These are phyloP conservation scores for Smittia aterrima DNA, from an alignment of 2,888 invertebrate species.

Conservation along the genomic window DNA sequence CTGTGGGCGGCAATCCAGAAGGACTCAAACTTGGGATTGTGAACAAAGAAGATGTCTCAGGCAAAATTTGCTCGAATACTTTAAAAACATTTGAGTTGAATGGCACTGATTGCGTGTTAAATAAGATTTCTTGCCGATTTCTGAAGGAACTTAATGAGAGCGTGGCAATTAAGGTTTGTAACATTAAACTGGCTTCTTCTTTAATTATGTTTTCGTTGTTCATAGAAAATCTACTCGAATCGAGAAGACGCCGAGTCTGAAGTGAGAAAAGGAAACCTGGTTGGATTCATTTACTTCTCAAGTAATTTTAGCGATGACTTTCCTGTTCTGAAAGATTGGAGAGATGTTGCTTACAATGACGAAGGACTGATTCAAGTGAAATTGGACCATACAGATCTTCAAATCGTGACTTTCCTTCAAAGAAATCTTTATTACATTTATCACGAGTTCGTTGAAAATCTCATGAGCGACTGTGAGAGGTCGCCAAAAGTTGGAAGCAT, in stretches of 20 bases:
- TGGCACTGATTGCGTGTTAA: constrained; percentile 52
- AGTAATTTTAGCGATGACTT: constrained; percentile 65
- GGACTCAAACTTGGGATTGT: neutral
- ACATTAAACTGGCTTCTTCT: no score
- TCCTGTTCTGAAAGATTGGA: constrained; percentile 40
- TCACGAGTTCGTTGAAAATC: constrained; percentile 59
- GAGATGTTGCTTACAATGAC: neutral
- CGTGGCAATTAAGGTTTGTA: constrained; percentile 49
- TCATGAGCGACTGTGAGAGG: constrained; percentile 61
- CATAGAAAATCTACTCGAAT: neutral
- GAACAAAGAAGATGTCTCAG: neutral
- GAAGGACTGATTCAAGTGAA: neutral
- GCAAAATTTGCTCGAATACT: constrained; percentile 49
- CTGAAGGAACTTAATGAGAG: constrained; percentile 56
- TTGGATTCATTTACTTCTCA: constrained; percentile 62
- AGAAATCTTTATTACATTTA: constrained; percentile 62
- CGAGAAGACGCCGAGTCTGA: constrained; percentile 52
- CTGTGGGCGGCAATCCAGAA: neutral
- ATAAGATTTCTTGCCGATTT: constrained; percentile 58
- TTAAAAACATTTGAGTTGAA: constrained; percentile 48
- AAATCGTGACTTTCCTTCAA: neutral
- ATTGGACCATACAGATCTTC: neutral
- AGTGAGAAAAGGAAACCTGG: constrained; percentile 55
- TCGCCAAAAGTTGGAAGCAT: constrained; percentile 55
- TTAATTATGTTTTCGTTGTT: neutral